Conservation (phyloP, 2,113 vertebrate genomes). For the Lipophrys pholis region DNA sequence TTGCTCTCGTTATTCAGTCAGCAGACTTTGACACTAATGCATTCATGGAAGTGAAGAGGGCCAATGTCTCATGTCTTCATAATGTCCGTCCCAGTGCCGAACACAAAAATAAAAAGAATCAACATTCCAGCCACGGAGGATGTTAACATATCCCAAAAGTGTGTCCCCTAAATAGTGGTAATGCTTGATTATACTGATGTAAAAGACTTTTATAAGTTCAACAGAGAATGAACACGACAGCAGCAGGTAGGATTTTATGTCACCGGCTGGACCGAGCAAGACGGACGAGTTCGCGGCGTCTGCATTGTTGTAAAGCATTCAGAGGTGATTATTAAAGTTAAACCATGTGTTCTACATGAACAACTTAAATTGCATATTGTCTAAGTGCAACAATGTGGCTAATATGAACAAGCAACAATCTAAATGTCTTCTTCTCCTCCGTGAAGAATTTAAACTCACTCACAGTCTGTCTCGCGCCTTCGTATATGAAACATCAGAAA, state of each 20-base stretch:
- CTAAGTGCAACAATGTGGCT: conserved; percentile 54
- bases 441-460: background rate
- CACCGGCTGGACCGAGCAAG: conserved; percentile 10
- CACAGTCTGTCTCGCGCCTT: conserved; percentile 11
- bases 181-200: conserved; percentile 40
- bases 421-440: background rate
- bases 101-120: background rate
- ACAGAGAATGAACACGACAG: conserved; percentile 35
- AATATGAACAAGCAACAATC: conserved; percentile 54
- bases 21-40: conserved; percentile 10
- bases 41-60: background rate
- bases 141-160: background rate
- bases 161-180: conserved; percentile 34
- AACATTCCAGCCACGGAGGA: conserved; percentile 11
- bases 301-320: conserved; percentile 36
- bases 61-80: conserved; percentile 17
- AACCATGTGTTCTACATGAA: conserved; percentile 33
- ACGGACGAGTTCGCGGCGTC: conserved; percentile 31
- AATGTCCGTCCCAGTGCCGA: conserved; percentile 26
- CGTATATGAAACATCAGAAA: conserved; percentile 35
- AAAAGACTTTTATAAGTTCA: conserved; percentile 38
- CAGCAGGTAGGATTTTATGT: conserved; percentile 21
- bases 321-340: conserved; percentile 28
- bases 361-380: conserved; percentile 66
- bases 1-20: conserved; percentile 36